These are phyloP conservation scores for Crossocerus cetratus DNA, from an alignment of 2,888 invertebrate genomes.

Conservation along the genomic window DNA sequence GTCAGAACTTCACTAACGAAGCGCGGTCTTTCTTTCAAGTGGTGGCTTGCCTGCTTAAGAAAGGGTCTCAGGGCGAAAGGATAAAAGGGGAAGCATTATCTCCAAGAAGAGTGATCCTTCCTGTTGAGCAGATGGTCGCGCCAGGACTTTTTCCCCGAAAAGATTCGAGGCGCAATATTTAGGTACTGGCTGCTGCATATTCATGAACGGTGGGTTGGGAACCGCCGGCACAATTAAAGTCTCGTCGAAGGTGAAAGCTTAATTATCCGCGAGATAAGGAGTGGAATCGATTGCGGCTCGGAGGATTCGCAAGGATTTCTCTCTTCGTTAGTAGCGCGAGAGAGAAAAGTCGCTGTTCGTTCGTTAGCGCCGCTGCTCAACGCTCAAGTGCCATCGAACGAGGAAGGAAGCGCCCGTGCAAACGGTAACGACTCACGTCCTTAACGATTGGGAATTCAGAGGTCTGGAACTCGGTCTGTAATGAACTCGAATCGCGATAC, in stretches of 20 bases:
- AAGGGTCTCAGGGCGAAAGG: conserved; percentile 7
- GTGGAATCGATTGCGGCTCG: conserved; percentile 34
- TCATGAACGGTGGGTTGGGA: conserved; percentile 46
- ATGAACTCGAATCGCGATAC: conserved; percentile 38
- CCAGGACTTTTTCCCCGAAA: no score
- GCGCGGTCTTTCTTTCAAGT: neutral
- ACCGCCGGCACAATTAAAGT: conserved; percentile 50
- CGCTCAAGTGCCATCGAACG: conserved; percentile 44
- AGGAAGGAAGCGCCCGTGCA: conserved; percentile 25
- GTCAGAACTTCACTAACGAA: conserved; percentile 2
- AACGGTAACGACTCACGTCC: conserved; percentile 41
- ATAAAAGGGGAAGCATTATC: conserved; percentile 31
- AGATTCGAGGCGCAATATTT: conserved; percentile 37
- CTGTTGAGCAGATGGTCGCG: neutral
- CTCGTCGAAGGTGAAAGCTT: conserved; percentile 57
- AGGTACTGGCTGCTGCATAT: conserved; percentile 56
- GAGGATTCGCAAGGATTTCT: conserved; percentile 47
- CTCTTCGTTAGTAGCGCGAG: conserved; percentile 44
- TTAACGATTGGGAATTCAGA: conserved; percentile 35
- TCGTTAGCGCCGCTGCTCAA: conserved; percentile 45
- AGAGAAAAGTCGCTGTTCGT: conserved; percentile 50
- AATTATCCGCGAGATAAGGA: conserved; percentile 56
- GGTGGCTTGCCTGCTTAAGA: neutral
- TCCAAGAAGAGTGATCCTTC: conserved; percentile 6
- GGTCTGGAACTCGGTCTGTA: conserved; percentile 16